phyloP scores from a whole-genome alignment of 2,797 vertebrate genomes.

The Bothrops alternatus region DNA sequence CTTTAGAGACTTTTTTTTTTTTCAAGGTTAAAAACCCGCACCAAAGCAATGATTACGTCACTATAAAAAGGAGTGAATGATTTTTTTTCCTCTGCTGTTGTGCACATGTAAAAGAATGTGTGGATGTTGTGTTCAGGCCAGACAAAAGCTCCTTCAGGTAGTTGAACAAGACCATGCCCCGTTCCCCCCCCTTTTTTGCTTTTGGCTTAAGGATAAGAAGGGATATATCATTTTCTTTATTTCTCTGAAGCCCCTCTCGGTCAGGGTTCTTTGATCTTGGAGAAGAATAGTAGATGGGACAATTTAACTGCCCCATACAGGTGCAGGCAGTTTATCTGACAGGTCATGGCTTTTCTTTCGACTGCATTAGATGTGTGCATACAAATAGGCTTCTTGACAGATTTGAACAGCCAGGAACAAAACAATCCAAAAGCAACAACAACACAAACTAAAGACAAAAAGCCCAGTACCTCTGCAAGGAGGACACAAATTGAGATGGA shows the following conservation, averaged over 20 bases:
- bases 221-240: constrained; percentile 71
- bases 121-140: constrained; percentile 64
- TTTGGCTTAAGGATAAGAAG: constrained; percentile 62
- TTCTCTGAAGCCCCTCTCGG: constrained; percentile 66
- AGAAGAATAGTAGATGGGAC: constrained; percentile 74
- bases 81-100: constrained; percentile 70
- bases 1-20: constrained; percentile 86
- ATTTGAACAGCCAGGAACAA: constrained; percentile 69
- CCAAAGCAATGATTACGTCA: constrained; percentile 75
- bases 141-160: constrained; percentile 79
- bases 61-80: constrained; percentile 72
- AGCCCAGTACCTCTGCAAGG: constrained; percentile 65
- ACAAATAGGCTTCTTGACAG: constrained; percentile 71
- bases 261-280: constrained; percentile 75
- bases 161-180: constrained; percentile 59
- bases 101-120: constrained; percentile 69
- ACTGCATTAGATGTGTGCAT: constrained; percentile 70
- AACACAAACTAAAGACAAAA: constrained; percentile 53
- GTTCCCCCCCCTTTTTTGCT: background rate
- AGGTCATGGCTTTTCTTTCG: constrained; percentile 75
- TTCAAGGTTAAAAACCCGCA: constrained; percentile 80
- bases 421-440: constrained; percentile 53
- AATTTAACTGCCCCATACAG: constrained; percentile 74
- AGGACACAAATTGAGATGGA: constrained; percentile 59
- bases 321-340: constrained; percentile 75